Conservation (phyloP, 2,888 invertebrate genomes). For the Unio pictorum region DNA sequence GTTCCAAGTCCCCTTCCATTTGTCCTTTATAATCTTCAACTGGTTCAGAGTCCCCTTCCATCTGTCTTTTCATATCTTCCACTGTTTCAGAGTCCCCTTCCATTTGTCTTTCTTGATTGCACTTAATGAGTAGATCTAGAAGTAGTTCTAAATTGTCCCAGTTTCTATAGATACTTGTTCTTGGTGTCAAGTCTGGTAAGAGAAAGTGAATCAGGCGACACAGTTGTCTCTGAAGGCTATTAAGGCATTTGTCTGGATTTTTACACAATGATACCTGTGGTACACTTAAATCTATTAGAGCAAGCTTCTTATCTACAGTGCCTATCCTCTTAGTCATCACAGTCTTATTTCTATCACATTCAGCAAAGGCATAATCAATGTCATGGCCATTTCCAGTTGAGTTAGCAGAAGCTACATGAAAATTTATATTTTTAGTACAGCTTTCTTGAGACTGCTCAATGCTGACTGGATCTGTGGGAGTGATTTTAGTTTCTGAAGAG, state of each 20-base stretch:
- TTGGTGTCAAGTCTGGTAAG: slow-evolving; percentile 27
- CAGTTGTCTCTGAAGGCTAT: slow-evolving; percentile 22
- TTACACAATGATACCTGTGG: slow-evolving; percentile 30
- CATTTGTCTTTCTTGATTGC: slow-evolving; percentile 8
- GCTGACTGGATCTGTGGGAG: too few relatives aligned
- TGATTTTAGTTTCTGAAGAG: too few relatives aligned
- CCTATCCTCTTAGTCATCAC: slow-evolving; percentile 13
- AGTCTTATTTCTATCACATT: slow-evolving; percentile 5
- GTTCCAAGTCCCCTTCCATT: background rate
- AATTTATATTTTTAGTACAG: too few relatives aligned
- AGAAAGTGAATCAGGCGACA: slow-evolving; percentile 20
- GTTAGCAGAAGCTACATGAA: too few relatives aligned
- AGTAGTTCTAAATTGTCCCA: slow-evolving; percentile 33
- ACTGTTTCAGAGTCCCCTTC: background rate
- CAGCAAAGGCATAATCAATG: background rate
- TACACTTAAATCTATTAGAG: slow-evolving; percentile 27
- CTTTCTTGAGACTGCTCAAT: too few relatives aligned
- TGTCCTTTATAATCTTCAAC: background rate
- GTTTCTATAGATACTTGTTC: slow-evolving; percentile 22
- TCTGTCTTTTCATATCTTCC: background rate
- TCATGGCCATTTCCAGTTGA: too few relatives aligned
- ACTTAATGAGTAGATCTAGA: slow-evolving; percentile 27
- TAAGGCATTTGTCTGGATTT: slow-evolving; percentile 31
- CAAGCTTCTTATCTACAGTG: too few relatives aligned
- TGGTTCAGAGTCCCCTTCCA: background rate